phyloP scores from a whole-genome alignment of 2,797 vertebrate species.

The Acipenser oxyrinchus region DNA sequence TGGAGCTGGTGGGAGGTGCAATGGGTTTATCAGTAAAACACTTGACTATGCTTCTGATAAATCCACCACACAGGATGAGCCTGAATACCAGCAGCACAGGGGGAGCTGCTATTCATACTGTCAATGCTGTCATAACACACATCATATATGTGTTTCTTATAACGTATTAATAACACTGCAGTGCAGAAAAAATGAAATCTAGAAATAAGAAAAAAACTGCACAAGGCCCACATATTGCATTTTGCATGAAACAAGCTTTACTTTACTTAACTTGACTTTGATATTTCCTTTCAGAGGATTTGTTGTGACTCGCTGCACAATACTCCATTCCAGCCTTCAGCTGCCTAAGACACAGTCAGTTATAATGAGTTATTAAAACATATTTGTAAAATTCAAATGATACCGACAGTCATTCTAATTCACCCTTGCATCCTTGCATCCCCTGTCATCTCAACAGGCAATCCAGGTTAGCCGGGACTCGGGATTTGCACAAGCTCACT shows the following conservation, averaged over 20 bases:
- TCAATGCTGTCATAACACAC: slow-evolving; percentile 14
- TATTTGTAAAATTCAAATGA: no score
- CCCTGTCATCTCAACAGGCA: no score
- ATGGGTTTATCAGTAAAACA: neutral
- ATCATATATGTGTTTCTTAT: slow-evolving; percentile 11
- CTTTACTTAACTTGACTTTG: slow-evolving; percentile 11
- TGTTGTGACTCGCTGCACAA: slow-evolving; percentile 15
- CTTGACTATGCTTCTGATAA: neutral
- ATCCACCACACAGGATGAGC: neutral
- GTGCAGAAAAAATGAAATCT: slow-evolving; percentile 5
- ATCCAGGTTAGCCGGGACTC: no score
- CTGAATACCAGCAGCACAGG: neutral
- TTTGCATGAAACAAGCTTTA: slow-evolving; percentile 17
- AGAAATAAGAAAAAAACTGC: neutral
- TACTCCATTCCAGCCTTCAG: neutral
- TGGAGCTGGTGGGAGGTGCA: slow-evolving; percentile 6
- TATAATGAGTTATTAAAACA: no score
- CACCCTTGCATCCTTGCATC: no score
- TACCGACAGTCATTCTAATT: no score
- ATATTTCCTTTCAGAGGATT: slow-evolving; percentile 15
- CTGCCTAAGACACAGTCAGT: no score
- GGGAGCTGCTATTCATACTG: slow-evolving; percentile 12
- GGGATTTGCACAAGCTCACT: no score
- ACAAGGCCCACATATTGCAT: slow-evolving; percentile 10
- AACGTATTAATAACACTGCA: slow-evolving; percentile 13